phyloP scores from a whole-genome alignment of 2,113 vertebrate species.

The Cynocephalus volans region DNA sequence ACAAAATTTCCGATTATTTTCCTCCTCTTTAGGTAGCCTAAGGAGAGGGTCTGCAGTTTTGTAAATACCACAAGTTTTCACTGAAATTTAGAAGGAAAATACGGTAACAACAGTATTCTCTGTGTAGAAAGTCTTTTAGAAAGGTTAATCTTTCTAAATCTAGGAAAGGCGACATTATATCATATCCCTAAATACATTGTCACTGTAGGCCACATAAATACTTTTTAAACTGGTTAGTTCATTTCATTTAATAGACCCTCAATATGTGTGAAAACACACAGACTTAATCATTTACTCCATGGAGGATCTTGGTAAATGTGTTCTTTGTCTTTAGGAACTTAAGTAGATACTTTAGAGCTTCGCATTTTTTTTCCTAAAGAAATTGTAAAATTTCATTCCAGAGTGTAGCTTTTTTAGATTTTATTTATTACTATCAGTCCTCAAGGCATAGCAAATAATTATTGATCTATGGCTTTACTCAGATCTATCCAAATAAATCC shows the following conservation, averaged over 20 bases:
- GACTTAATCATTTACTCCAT: not conserved
- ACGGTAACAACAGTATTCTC: not conserved
- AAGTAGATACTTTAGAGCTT: constrained; percentile 16
- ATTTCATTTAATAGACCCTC: not conserved
- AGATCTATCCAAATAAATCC: not conserved
- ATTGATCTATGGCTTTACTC: constrained; percentile 27
- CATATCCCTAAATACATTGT: not conserved
- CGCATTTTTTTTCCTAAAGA: not conserved
- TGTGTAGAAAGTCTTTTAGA: constrained; percentile 10
- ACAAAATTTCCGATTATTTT: not conserved
- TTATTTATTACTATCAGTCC: constrained; percentile 6
- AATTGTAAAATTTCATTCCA: constrained; percentile 33
- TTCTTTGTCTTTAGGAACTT: not conserved
- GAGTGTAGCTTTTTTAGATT: not conserved
- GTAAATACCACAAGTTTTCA: not conserved
- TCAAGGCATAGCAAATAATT: constrained; percentile 38
- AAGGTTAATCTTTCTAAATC: constrained; percentile 16
- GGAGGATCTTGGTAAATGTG: not conserved
- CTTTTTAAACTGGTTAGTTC: not conserved
- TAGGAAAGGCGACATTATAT: constrained; percentile 7
- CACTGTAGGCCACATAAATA: not conserved
- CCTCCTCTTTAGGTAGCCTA: not conserved
- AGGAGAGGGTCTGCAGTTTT: not conserved
- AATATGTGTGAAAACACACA: not conserved
- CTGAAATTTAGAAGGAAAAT: constrained; percentile 35